Base-by-base conservation (phyloP, 2,888 invertebrate genomes). In the Diarsia brunnea region DNA sequence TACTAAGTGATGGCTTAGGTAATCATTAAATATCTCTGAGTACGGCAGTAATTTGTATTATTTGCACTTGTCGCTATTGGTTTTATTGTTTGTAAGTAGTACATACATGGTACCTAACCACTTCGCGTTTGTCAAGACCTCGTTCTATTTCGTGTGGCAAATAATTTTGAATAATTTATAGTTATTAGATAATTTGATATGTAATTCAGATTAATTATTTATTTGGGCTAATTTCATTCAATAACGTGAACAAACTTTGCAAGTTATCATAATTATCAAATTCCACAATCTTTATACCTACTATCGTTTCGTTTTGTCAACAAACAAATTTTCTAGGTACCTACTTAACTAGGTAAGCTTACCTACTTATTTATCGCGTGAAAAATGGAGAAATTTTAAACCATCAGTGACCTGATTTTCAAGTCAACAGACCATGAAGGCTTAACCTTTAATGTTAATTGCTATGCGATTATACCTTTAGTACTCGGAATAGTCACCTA, bases 211-310 rank as follows among this genome's bases (percentile, higher is more conserved):
- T 76, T 73, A 58, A 63, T 75, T 61, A 79, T 53, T 53, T 31
- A 69, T 68, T 69, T 75, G 66, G 65, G 58, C 60, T 61, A 75
- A 80, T 80, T 78, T 84, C 65, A 87, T 84, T 87, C 70, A 86
- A 77, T 81, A 66, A 75, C 24, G 60, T 65, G 63, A 71, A 69
- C 69, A 63, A 71, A 74, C 68, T 68, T 45, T 38, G 55, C 19
- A 63, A 81, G 79, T 85, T 84, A 86, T 85, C 81, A 31, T 51
- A 43, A n/a, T 43, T 63, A 51, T 31, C 27, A 45, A 75, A 66
- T 63, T 53, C 12, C 51, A 58, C 14, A 16, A 47, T 64, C 14
- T 55, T n/a, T 38, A 31, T 31, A 38, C 31, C 43, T 55, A 55
- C 8, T 8, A 1, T 21, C n/a, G 55, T 5, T 51, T 60, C 4